Percentiles rank a stretch among this genome's conserved stretches.
Conservation (phyloP, 2,113 vertebrate genomes). For the Coreoperca whiteheadi region DNA sequence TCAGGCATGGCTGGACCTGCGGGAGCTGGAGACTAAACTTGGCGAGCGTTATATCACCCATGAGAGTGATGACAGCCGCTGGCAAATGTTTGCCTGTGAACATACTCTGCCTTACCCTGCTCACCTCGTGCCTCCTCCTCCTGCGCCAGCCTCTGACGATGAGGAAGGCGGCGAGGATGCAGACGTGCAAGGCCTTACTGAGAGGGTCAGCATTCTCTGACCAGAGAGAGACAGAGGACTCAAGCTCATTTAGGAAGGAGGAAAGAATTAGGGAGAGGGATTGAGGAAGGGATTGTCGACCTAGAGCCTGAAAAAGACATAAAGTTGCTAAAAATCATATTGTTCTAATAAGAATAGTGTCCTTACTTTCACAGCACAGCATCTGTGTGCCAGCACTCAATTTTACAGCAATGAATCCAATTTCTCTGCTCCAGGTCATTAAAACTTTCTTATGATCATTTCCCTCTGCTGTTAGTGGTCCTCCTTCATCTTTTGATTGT, state of each 20-base stretch:
- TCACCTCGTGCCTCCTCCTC: slow-evolving; percentile 79
- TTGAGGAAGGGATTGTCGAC: not conserved
- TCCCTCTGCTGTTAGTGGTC: slow-evolving; percentile 11
- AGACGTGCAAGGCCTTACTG: slow-evolving; percentile 90
- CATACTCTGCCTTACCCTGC: slow-evolving; percentile 84
- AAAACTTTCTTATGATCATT: slow-evolving; percentile 13
- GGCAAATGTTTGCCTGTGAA: slow-evolving; percentile 87
- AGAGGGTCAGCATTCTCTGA: slow-evolving; percentile 93
- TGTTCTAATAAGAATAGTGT: slow-evolving; percentile 2
- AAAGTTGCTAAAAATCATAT: not conserved
- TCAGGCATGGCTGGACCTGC: slow-evolving; percentile 91
- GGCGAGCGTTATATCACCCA: slow-evolving; percentile 92
- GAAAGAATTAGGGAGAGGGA: slow-evolving; percentile 4
- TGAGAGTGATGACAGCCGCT: slow-evolving; percentile 93
- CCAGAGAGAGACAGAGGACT: slow-evolving; percentile 22
- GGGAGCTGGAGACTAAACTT: slow-evolving; percentile 91
- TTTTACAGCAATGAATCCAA: slow-evolving; percentile 36
- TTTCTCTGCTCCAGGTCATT: slow-evolving; percentile 26
- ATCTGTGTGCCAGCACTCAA: slow-evolving; percentile 18
- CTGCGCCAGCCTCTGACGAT: slow-evolving; percentile 60
- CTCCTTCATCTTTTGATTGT: slow-evolving; percentile 39
- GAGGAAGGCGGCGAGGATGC: slow-evolving; percentile 81
- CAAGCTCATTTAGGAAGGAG: not conserved
- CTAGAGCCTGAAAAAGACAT: slow-evolving; percentile 6
- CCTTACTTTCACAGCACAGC: slow-evolving; percentile 20